Conservation (phyloP, 2,888 invertebrate species). For the Melipona bicolor region DNA sequence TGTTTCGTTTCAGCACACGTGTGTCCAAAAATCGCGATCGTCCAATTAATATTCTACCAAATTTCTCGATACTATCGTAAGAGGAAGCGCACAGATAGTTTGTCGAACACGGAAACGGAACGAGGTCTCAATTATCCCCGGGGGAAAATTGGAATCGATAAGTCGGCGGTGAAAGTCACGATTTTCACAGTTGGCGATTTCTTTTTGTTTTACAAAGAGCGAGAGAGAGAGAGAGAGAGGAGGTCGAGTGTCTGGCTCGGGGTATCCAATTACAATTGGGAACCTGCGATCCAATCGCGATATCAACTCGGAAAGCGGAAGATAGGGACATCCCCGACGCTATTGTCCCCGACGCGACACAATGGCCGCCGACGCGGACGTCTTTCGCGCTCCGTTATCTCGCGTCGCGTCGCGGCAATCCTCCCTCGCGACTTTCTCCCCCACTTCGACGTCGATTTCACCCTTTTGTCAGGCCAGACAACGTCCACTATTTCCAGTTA, state of each 20-base stretch:
- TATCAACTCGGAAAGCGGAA: slow-evolving; percentile 64
- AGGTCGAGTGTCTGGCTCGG: slow-evolving; percentile 35
- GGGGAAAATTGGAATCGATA: slow-evolving; percentile 36
- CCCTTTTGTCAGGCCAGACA: neutral
- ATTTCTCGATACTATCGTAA: neutral
- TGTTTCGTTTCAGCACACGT: no score
- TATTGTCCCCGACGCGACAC: slow-evolving; percentile 62
- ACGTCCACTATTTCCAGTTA: neutral
- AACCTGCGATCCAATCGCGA: slow-evolving; percentile 67
- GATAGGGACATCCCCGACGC: slow-evolving; percentile 62
- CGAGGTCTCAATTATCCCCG: slow-evolving; percentile 30
- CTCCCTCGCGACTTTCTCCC: slow-evolving; percentile 31
- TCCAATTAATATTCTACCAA: neutral
- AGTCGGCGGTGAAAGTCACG: slow-evolving; percentile 21
- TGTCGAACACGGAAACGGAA: neutral
- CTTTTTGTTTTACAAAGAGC: slow-evolving; percentile 16
- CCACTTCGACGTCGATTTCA: neutral
- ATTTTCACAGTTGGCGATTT: neutral
- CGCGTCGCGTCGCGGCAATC: slow-evolving; percentile 21
- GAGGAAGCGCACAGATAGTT: neutral
- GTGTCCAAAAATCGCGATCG: no score
- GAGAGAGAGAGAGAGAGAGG: neutral
- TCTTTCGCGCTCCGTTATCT: slow-evolving; percentile 62
- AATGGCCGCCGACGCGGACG: slow-evolving; percentile 50
- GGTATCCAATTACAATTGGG: slow-evolving; percentile 71